A percentile compares a stretch with the other conserved stretches of the same genome.
Evolutionary conservation across 2,113 vertebrate species (phyloP).

Genomic region (Daboia siamensis): DNA sequence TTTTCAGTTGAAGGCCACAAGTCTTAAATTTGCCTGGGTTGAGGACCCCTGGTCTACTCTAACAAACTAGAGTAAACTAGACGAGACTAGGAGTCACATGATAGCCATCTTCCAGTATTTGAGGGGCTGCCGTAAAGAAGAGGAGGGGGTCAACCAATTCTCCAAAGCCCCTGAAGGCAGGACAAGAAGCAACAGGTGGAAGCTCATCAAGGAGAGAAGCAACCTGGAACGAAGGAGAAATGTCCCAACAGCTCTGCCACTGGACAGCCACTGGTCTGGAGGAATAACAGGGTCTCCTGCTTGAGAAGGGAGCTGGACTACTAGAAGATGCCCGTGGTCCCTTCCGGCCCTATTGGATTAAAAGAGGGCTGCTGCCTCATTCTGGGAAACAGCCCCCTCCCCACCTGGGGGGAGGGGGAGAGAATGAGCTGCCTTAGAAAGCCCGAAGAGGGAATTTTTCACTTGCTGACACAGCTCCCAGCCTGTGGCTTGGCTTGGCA

Average conservation of each 20-base stretch:
- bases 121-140: background rate
- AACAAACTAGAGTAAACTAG: no score
- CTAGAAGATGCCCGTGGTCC: no score
- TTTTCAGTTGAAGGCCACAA: background rate
- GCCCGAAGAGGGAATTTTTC: background rate
- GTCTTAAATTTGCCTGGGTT: no score
- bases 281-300: background rate
- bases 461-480: background rate
- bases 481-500: slow-evolving; percentile 22
- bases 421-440: background rate
- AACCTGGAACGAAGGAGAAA: background rate
- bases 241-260: no score
- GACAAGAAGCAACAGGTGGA: background rate
- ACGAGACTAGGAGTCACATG: background rate
- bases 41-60: no score
- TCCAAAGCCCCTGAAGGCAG: background rate
- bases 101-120: background rate
- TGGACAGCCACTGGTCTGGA: background rate
- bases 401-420: background rate
- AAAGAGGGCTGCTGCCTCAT: background rate
- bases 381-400: background rate
- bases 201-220: background rate
- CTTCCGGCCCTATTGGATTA: background rate
- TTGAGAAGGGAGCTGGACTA: background rate
- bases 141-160: background rate